phyloP scores from a whole-genome alignment of 2,888 invertebrate species.

The Punctoribates punctum region DNA sequence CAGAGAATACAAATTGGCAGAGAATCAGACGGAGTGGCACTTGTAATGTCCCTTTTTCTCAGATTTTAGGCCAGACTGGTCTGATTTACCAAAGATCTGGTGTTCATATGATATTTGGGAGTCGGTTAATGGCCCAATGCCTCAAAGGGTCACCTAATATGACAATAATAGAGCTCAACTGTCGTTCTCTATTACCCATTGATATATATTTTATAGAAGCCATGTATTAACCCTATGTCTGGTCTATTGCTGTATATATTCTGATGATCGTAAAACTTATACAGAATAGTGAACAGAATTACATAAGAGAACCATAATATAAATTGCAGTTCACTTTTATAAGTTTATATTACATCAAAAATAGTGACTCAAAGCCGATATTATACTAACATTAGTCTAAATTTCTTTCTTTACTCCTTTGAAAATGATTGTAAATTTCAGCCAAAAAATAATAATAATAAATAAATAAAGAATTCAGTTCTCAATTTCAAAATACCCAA shows the following conservation, averaged over 20 bases:
- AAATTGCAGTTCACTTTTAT: slow-evolving; percentile 7
- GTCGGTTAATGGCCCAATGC: slow-evolving; percentile 10
- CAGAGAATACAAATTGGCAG: not conserved
- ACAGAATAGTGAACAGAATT: not conserved
- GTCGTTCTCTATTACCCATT: not conserved
- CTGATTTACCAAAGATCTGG: slow-evolving; percentile 1
- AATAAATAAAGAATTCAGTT: slow-evolving; percentile 14
- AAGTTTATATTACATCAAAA: slow-evolving; percentile 2
- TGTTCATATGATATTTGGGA: not conserved
- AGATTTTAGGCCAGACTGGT: too few relatives aligned
- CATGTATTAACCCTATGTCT: not conserved
- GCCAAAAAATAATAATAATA: slow-evolving; percentile 11
- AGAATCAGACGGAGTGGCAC: not conserved
- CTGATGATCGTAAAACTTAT: slow-evolving; percentile 1
- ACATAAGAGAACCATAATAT: slow-evolving; percentile 16
- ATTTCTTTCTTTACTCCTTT: not conserved
- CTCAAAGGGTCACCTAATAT: slow-evolving; percentile 32
- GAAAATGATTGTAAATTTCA: slow-evolving; percentile 30
- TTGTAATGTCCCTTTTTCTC: too few relatives aligned
- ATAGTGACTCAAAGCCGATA: not conserved
- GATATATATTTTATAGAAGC: not conserved
- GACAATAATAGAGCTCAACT: slow-evolving; percentile 22
- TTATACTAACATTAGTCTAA: slow-evolving; percentile 2
- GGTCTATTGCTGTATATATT: not conserved
- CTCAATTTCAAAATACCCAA: not conserved